Percentiles rank a stretch among this genome's conserved stretches.
phyloP scores from a whole-genome alignment of 1,140 invertebrate species.

The Neelides sp. region DNA sequence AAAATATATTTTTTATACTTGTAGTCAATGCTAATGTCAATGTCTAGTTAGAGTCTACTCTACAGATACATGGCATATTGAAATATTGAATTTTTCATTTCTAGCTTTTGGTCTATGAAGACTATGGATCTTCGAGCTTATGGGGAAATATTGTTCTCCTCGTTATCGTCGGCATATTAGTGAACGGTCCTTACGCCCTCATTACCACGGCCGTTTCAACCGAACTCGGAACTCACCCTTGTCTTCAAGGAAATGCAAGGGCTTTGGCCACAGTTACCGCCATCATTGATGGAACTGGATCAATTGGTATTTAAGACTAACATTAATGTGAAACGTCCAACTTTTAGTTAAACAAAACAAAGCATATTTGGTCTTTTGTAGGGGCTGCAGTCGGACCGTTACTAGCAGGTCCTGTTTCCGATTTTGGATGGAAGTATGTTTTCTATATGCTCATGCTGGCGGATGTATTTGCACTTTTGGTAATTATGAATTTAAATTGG shows the following conservation, averaged over 20 bases:
- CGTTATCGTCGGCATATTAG: slow-evolving; percentile 62
- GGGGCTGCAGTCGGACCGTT: slow-evolving; percentile 83
- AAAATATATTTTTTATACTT: too few species aligned
- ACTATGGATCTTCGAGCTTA: slow-evolving; percentile 49
- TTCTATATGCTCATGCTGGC: slow-evolving; percentile 84
- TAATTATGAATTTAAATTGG: slow-evolving; percentile 35
- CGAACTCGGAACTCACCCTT: slow-evolving; percentile 78
- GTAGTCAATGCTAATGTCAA: too few species aligned
- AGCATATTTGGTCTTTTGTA: slow-evolving; percentile 32
- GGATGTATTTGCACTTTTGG: slow-evolving; percentile 62
- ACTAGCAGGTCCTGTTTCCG: slow-evolving; percentile 67
- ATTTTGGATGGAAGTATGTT: slow-evolving; percentile 65
- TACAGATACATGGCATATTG: not conserved
- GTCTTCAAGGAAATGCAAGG: slow-evolving; percentile 67
- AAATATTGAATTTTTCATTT: too few species aligned
- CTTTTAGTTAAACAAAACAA: not conserved
- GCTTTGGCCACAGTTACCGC: slow-evolving; percentile 90
- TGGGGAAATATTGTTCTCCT: slow-evolving; percentile 55
- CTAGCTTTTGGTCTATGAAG: slow-evolving; percentile 67
- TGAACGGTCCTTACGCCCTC: slow-evolving; percentile 89
- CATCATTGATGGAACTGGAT: slow-evolving; percentile 92
- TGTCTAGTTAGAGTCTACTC: too few species aligned
- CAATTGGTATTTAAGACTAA: slow-evolving; percentile 49
- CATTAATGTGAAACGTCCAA: slow-evolving; percentile 1
- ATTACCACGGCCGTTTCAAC: slow-evolving; percentile 94